Evolutionary conservation across 2,113 vertebrate genomes (phyloP).

Genomic region (Gallinago jamesoni): DNA sequence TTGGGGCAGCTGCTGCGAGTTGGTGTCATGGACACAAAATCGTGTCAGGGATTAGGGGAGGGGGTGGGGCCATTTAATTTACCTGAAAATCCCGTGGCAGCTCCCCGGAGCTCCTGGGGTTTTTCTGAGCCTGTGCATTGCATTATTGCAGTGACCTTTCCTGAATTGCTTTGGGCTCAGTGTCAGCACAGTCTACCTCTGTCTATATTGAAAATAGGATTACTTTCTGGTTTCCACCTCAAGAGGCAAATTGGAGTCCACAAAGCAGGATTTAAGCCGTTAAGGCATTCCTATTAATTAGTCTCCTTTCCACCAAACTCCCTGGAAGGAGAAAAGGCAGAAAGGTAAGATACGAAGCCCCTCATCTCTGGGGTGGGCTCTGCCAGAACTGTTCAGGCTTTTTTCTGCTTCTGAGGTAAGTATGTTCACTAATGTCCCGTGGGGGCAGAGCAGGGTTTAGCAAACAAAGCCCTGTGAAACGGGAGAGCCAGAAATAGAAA

Average conservation of each 20-base stretch:
- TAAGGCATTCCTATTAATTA: not conserved
- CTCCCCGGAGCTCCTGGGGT: not conserved
- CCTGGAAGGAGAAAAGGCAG: not conserved
- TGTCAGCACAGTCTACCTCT: not conserved
- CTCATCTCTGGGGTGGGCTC: not conserved
- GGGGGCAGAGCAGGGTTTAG: not conserved
- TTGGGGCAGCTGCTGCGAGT: not conserved
- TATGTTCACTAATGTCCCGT: not conserved
- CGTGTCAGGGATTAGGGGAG: not conserved
- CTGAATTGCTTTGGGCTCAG: not conserved
- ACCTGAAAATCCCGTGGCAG: not conserved
- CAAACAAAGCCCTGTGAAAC: constrained; percentile 53
- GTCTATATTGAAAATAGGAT: not conserved
- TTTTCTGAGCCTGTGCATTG: not conserved
- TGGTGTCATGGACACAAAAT: not conserved
- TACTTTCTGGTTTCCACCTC: not conserved
- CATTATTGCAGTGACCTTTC: not conserved
- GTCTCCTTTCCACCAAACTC: not conserved
- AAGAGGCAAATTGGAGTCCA: not conserved
- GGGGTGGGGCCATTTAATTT: not conserved
- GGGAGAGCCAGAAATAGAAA: constrained; percentile 48
- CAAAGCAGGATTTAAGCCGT: not conserved
- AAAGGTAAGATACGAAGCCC: not conserved
- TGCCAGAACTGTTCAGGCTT: not conserved
- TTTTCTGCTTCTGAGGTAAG: not conserved